These are phyloP conservation scores for Pica pica DNA, from an alignment of 2,113 vertebrate species.

Conservation along the genomic window DNA sequence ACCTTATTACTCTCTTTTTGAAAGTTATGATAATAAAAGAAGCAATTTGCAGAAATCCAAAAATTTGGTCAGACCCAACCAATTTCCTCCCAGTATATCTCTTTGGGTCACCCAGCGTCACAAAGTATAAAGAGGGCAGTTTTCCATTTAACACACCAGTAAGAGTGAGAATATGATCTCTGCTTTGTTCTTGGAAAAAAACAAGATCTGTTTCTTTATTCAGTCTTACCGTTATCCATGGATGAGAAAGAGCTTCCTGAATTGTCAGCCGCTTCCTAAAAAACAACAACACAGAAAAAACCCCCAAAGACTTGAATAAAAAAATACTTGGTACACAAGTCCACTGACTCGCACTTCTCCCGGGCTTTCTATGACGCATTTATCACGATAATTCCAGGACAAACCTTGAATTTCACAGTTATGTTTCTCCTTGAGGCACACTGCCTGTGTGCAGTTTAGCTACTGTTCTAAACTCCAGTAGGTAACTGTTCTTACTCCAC, in stretches of 20 bases:
- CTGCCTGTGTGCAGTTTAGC: neutral
- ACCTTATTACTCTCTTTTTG: neutral
- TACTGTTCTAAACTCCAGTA: neutral
- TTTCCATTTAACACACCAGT: neutral
- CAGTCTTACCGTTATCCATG: slow-evolving; percentile 91
- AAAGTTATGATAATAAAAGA: neutral
- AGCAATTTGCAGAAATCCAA: neutral
- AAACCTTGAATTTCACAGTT: neutral
- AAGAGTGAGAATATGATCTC: neutral
- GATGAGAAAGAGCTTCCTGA: slow-evolving; percentile 87
- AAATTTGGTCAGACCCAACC: neutral
- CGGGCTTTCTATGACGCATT: neutral
- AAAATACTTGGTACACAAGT: neutral
- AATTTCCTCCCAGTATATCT: neutral
- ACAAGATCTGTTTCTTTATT: neutral
- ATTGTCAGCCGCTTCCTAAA: slow-evolving; percentile 90
- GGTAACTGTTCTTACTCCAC: neutral
- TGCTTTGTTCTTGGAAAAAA: neutral
- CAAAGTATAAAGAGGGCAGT: neutral
- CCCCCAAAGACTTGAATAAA: neutral
- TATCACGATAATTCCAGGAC: neutral
- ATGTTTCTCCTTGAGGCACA: neutral
- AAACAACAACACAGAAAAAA: neutral
- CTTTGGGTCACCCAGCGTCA: neutral
- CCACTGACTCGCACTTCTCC: neutral